Base-by-base conservation (phyloP, 2,113 vertebrate species). In the Castor canadensis region DNA sequence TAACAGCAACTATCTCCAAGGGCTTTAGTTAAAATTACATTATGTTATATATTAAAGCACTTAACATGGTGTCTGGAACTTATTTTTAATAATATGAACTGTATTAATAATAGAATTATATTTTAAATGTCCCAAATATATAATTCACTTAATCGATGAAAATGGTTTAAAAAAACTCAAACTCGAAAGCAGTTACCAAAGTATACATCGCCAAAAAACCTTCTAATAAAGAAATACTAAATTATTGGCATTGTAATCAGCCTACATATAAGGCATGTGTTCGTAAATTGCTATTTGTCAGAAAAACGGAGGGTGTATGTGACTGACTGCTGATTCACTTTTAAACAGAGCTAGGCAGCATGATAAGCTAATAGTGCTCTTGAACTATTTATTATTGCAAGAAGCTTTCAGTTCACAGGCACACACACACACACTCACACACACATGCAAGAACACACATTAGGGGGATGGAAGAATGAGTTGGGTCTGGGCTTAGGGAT, bases 241-340 rank as follows among this genome's bases (percentile, higher is more conserved):
- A 52, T 82, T 52, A 32, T 56, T 91, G 83, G 30, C 69, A 71
- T 9, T 69, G 77, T 71, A 84, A 95, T 84, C 32, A 66, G 24
- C 43, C 45, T 56, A 35, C 22, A 40, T 87, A 19, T 20, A 67
- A 89, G 64, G 49, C 9, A 43, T 77, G 15, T 28, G 60, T 80
- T 89, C 49, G 73, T 40, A 89, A 92, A 71, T 40, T 87, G 40
- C 38, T 45, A 76, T 83, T 95, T 89, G 66, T 69, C 40, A 67
- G 73, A 80, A 95, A 95, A 97, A 43, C 13, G 1, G 0, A 67
- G 89, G 3, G 13, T 62, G 1, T 54, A 69, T 49, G 22, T 62
- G 38, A 85, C n/a, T 52, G 64, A 94, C 66, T 87, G 58, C 56
- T 62, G 67, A 73, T 20, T 95, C 47, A 52, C 26, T 93, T 89